Base-by-base conservation (phyloP, 2,888 invertebrate species). In the Mimas tiliae region DNA sequence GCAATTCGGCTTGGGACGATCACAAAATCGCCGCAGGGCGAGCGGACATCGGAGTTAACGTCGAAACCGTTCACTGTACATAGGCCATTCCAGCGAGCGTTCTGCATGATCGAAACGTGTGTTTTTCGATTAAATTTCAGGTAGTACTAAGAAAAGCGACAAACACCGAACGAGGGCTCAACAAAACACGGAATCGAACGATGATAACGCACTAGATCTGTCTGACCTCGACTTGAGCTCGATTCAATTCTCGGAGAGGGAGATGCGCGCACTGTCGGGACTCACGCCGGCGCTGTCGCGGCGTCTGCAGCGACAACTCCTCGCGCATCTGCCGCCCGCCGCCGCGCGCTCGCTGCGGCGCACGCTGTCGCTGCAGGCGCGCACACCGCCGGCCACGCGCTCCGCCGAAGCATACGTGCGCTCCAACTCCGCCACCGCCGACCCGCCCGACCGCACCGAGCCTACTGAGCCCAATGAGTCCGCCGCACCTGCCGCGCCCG, bases 231-330 rank as follows among this genome's bases (percentile, higher is more conserved):
- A 96, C 88, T 88, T 96, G 77, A 95, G 95, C 80, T 94, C 95
- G 76, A 93, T 96, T 77, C 95, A 95, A 85, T 90, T 96, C 69
- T 95, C 95, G 74, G 96, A 96, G 86, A 95, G 95, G 81, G 96
- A 96, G 92, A 91, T 96, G 79, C 95, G 95, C 81, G 87, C 96
- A 71, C 90, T 96, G 74, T 96, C 95, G 33, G 95, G 95, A 74
- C 94, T 96, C 73, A 96, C 96, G 74, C 96, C 96, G 45, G 96
- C 95, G 73, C 91, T 96, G 76, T 95, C 96, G 72, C 95, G 95
- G 76, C 95, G 96, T 52, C 95, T 96, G 81, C 96, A 96, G 91
- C 95, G 95, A 69, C 96, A 96, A 86, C 90, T 96, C 75, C 90
- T 96, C 67, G 95, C 96, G 73, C 95, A 96, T 83, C 85, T 96